Evolutionary conservation across 2,888 invertebrate species (phyloP), one percentile per base, ranked within the genome.

Genomic region (Dusona sp.): DNA sequence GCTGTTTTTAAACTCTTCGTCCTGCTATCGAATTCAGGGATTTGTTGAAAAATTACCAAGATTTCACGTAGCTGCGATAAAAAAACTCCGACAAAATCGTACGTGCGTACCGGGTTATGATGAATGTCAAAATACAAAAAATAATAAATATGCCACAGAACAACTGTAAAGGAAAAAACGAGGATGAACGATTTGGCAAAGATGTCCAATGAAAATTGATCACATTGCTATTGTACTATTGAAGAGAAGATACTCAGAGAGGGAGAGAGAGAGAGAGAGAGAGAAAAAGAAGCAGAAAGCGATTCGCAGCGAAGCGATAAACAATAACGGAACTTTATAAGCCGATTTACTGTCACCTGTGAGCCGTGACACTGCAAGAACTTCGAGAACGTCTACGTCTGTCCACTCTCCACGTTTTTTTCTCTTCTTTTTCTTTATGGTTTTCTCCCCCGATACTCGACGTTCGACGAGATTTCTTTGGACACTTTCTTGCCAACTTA

Each of bases 281-380:
- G 67, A 81, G 22, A 75, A 80, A 72, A 73, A 73, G 78, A 83
- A 79, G 67, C 78, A 79, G 83, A 88, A 88, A 87, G 83, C 85
- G 78, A 85, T 85, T 86, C 83, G 82, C 83, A 80, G 65, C 74
- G 83, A 86, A 88, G 86, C 84, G 86, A 83, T 81, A 83, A 86
- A 88, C 83, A 86, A 87, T 88, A 88, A 88, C 84, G 86, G 86
- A 85, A 83, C 73, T 85, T 86, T 74, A 84, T 86, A 86, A 88
- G 68, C 73, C 83, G 84, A 88, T 88, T 88, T 87, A 68, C 83
- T 85, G 86, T 81, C 85, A 85, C 82, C 85, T 83, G 85, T 67
- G 86, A 88, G 87, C 87, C 88, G 88, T 88, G 87, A 88, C 88
- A 79, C 11, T 75, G 81, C 85, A 80, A 85, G 78, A 85, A 81